Percentiles rank a stretch among this genome's conserved stretches.
Conservation (phyloP, 2,888 invertebrate genomes). For the Boloria selene region DNA sequence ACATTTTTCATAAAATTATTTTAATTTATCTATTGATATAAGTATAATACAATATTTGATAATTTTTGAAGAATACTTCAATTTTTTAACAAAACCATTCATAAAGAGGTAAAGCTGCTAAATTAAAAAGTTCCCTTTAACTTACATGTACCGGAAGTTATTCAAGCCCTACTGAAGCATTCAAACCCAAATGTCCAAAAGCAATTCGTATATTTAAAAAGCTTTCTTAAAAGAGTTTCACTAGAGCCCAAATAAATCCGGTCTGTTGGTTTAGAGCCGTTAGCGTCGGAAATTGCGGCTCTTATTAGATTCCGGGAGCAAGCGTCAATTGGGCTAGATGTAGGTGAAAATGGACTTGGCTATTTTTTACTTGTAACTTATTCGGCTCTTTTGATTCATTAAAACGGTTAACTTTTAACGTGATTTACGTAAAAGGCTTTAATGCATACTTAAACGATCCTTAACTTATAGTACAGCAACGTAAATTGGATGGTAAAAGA, state of each 20-base stretch:
- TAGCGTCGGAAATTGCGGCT: constrained; percentile 73
- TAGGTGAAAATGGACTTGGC: constrained; percentile 56
- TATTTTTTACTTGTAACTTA: constrained; percentile 43
- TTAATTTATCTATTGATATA: no score
- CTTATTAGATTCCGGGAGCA: constrained; percentile 73
- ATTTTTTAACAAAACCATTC: neutral
- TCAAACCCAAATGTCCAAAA: constrained; percentile 37
- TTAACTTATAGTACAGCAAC: neutral
- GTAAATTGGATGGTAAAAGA: neutral
- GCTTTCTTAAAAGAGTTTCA: constrained; percentile 55
- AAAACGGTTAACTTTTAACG: neutral
- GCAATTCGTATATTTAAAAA: constrained; percentile 44
- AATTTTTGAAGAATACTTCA: neutral
- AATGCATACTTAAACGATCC: neutral
- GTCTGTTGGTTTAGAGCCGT: constrained; percentile 62
- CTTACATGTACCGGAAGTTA: constrained; percentile 35
- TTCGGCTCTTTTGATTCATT: constrained; percentile 6
- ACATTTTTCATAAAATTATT: no score
- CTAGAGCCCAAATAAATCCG: constrained; percentile 56
- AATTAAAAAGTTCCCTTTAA: constrained; percentile 16
- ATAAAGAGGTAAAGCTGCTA: neutral
- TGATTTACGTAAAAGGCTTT: neutral
- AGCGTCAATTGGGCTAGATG: constrained; percentile 61
- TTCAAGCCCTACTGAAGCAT: constrained; percentile 33
- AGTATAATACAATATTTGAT: no score